These are phyloP conservation scores for Calliopsis andreniformis DNA, from an alignment of 1,140 invertebrate genomes.

Conservation along the genomic window DNA sequence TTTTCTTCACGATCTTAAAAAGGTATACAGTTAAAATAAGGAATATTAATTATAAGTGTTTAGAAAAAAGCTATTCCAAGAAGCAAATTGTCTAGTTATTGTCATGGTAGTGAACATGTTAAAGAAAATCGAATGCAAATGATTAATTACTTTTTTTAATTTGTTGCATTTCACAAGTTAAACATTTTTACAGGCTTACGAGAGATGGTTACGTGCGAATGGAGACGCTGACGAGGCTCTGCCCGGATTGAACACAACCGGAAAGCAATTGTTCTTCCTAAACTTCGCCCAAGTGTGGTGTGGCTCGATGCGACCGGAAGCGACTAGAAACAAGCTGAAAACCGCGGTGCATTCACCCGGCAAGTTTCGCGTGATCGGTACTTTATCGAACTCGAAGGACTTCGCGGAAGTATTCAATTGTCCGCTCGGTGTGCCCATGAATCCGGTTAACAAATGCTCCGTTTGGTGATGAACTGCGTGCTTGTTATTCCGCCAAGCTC, in stretches of 20 bases:
- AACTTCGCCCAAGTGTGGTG: constrained; percentile 96
- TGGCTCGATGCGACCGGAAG: constrained; percentile 92
- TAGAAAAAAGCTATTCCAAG: no score
- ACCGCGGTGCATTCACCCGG: constrained; percentile 93
- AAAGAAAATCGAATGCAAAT: background rate
- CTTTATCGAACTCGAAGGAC: constrained; percentile 91
- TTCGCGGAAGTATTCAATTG: constrained; percentile 89
- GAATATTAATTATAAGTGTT: no score
- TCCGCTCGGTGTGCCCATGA: constrained; percentile 87
- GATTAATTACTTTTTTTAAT: constrained; percentile 8
- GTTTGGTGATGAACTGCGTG: constrained; percentile 86
- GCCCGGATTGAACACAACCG: constrained; percentile 88
- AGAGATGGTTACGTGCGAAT: constrained; percentile 83
- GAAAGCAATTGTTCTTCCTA: constrained; percentile 90
- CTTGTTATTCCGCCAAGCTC: background rate
- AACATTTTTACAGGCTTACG: constrained; percentile 82
- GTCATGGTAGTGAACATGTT: no score
- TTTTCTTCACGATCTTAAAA: no score
- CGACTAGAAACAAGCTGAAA: constrained; percentile 88
- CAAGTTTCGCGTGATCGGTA: constrained; percentile 88
- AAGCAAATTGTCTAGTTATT: no score
- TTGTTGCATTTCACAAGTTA: background rate
- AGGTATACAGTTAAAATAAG: no score
- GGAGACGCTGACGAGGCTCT: constrained; percentile 83
- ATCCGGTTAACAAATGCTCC: constrained; percentile 90